Base-by-base conservation (phyloP, 2,888 invertebrate genomes). In the Loripinus fragilis region DNA sequence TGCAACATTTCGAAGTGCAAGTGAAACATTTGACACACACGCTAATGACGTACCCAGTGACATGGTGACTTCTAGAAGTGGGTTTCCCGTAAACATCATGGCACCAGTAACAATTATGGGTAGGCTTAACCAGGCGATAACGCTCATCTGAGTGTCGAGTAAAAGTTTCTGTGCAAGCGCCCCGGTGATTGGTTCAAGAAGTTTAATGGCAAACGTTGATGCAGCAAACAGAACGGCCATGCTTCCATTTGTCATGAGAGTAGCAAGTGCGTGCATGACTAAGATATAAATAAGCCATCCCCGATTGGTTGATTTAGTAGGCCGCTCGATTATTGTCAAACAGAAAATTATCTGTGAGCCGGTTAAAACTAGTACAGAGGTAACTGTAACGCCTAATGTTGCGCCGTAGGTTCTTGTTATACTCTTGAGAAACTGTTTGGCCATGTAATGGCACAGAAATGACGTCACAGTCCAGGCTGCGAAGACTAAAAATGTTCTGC, bases 151-250 rank as follows among this genome's bases (percentile, higher is more conserved):
- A 10, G 68, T 73, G 5, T 79, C 81, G 15, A 81, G 65, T 38
- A 85, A 20, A 48, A 81, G 0, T 5, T 50, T 74, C 60, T 86
- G 83, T 23, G 80, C 67, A 17, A 85, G 12, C 0, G 87, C 85
- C 7, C 83, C 81, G 2, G 82, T 83, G 42, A 85, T 71, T 45
- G 87, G 87, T 52, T 87, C 87, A 76, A 85, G 74, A 50, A 86
- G 64, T 75, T 87, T 87, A 48, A 87, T 75, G 35, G 87, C 85
- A 71, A 87, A 77, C 35, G 87, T 86, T 17, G 86, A 85, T 12
- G 85, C 81, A 0, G 86, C 83, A 45, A 77, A 67, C 48, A 82
- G 79, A n/a, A 81, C 65, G 12, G 83, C 73, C 83, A 87, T 74
- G 73, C 87, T 87, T 35, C 64, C 50, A 66, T 86, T 87, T n/a